phyloP scores from a whole-genome alignment of 2,113 vertebrate genomes.

The Rhagologus leucostigma region DNA sequence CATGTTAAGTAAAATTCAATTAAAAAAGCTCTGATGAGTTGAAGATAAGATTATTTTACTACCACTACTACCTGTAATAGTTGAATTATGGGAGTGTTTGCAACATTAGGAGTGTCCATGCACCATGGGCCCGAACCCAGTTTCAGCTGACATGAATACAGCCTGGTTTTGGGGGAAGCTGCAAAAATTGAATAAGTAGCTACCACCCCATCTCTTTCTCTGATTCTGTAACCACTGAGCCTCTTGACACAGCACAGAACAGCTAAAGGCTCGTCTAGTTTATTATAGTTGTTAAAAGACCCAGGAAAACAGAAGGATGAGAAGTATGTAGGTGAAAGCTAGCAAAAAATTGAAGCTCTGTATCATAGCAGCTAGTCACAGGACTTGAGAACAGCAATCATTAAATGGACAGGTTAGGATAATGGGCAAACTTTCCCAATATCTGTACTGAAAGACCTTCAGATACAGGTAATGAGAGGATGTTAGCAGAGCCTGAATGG shows the following conservation, averaged over 20 bases:
- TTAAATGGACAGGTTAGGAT: not conserved
- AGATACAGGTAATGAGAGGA: not conserved
- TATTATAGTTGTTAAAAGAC: not conserved
- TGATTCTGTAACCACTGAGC: not conserved
- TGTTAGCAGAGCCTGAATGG: not conserved
- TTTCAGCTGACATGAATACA: not conserved
- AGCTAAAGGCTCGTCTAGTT: not conserved
- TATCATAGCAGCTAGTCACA: not conserved
- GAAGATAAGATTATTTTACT: conserved; percentile 61
- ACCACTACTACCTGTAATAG: not conserved
- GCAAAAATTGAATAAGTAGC: not conserved
- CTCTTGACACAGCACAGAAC: not conserved
- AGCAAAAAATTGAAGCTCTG: not conserved
- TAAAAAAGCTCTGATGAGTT: conserved; percentile 54
- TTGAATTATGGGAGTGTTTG: conserved; percentile 27
- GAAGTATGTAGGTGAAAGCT: not conserved
- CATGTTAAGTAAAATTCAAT: conserved; percentile 61
- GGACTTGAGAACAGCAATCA: not conserved
- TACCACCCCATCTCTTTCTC: not conserved
- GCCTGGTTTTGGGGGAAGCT: not conserved
- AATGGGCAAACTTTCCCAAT: not conserved
- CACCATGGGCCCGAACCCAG: not conserved
- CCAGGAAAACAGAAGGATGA: not conserved
- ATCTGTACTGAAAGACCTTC: not conserved
- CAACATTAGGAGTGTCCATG: not conserved